These are phyloP conservation scores for Pelodiscus sinensis DNA, from an alignment of 2,113 vertebrate species.

Conservation along the genomic window DNA sequence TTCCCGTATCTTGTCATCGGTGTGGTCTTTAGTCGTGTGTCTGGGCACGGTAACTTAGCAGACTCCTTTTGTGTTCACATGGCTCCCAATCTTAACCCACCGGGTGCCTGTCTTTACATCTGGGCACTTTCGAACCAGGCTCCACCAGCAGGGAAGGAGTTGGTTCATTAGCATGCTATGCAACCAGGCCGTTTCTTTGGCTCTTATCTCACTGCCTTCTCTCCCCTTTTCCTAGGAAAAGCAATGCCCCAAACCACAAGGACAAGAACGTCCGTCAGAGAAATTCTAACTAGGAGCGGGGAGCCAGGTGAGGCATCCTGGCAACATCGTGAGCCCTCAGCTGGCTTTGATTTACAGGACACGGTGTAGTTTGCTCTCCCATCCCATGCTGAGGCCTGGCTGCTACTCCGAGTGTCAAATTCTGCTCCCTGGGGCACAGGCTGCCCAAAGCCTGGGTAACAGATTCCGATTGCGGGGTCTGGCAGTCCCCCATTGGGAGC, in stretches of 20 bases:
- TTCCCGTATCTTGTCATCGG: background rate
- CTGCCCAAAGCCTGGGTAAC: background rate
- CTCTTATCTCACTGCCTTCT: background rate
- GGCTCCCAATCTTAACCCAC: background rate
- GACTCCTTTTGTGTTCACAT: background rate
- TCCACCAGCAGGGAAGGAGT: background rate
- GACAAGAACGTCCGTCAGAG: constrained; percentile 94
- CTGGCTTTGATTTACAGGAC: background rate
- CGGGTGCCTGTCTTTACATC: background rate
- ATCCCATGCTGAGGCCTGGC: background rate
- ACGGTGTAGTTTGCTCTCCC: no score
- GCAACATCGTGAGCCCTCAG: background rate
- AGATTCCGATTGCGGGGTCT: background rate
- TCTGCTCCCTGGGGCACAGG: background rate
- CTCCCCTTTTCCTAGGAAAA: constrained; percentile 82
- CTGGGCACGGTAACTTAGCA: background rate
- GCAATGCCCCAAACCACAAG: constrained; percentile 90
- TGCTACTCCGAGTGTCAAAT: background rate
- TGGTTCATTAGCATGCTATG: no score
- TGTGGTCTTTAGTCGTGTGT: fast-evolving
- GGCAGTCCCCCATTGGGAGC: background rate
- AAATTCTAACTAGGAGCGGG: constrained; percentile 85
- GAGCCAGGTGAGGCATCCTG: constrained; percentile 17
- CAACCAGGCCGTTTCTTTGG: background rate
- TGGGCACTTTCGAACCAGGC: background rate